Evolutionary conservation across 2,888 invertebrate species (phyloP), one percentile per base, ranked within the genome.

Genomic region (Himalopsyche anomala): DNA sequence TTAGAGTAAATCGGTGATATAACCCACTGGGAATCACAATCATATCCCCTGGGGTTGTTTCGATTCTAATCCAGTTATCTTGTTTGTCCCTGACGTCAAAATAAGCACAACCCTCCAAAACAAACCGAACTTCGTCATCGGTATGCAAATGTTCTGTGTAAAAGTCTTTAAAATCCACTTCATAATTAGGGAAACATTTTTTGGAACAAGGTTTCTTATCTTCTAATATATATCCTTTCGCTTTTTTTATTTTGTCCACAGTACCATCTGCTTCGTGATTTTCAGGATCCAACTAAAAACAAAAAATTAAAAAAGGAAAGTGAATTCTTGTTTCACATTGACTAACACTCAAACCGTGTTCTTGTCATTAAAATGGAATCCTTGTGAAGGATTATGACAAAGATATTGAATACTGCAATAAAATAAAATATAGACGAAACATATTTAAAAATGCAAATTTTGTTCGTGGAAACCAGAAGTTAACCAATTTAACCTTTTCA

Each of bases 1-100:
- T 98, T 87, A 98, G 93, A 0, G 98, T 99, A 91, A 99, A 99
- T 84, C 99, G 94, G 90, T 99, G 99, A 91, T 99, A 99, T 89
- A 99, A 98, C 19, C 99, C 99, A 87, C 98, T 96, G 0, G 99
- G 99, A 85, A 99, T 95, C 86, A 99, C 94, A 87, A 99, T 94
- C 92, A 99, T 93, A 92, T 99, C 99, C 0, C 98, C 98, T 0
- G 96, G 94, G 0, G 91, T 92, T 0, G 98, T 97, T 89, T 96
- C 94, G 87, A 99, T 97, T 74, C 99, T 95, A 89, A 99, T 96
- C 99, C 99, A 99, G 88, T 96, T 93, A 90, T 99, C 99, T 45
- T 94, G 91, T 82, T 91, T 91, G 84, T 98, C 97, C 38, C 99
- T 94, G 0, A 99, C 98, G 92, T 99, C 99, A 91, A 99, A 99